Base-by-base conservation (phyloP, 1,140 invertebrate genomes). In the Formica selysi region DNA sequence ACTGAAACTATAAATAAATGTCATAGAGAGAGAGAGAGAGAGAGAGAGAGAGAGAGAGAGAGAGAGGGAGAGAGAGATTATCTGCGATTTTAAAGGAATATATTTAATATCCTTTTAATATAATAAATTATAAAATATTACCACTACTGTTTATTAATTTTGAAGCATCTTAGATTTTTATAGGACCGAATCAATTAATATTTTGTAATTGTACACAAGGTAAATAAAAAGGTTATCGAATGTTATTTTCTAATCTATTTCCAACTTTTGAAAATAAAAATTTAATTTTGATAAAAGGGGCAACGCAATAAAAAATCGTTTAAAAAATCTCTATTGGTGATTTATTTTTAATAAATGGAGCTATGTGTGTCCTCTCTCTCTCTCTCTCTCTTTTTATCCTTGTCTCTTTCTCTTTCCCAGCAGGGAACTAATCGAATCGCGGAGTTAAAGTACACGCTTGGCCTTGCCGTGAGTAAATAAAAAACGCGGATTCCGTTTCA, bases 381-480 rank as follows among this genome's bases (percentile, higher is more conserved):
- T 19, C 48, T 51, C 4, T 51, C 48, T 13, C 1, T 51, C 3
- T 51, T 1, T 19, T 5, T 19, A 10, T 51, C 4, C 13, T 19
- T 51, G 11, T 11, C 13, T 16, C 13, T 51, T 51, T 19, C 5
- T 51, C 16, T 51, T 19, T 67, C 54, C 4, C n/a, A 68, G 48
- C 7, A 13, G 32, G n/a, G 38, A 68, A 68, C 29, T 57, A 41
- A 79, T 79, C 76, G 44, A 68, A 38, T 29, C 38, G 44, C 29
- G 7, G 22, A 54, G n/a, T 54, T 38, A 38, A 68, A 79, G 41
- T 32, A 8, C 8, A 68, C 44, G 22, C 36, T 68, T 32, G 32
- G 32, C 3, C 41, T 78, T 19, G 44, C 38, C 61, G 26, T 38
- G 13, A 38, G 11, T 80, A 80, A 80, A 80, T 80, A 80, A 80